Base-by-base conservation (phyloP, 2,888 invertebrate species). In the Gymnosoma rotundatum region DNA sequence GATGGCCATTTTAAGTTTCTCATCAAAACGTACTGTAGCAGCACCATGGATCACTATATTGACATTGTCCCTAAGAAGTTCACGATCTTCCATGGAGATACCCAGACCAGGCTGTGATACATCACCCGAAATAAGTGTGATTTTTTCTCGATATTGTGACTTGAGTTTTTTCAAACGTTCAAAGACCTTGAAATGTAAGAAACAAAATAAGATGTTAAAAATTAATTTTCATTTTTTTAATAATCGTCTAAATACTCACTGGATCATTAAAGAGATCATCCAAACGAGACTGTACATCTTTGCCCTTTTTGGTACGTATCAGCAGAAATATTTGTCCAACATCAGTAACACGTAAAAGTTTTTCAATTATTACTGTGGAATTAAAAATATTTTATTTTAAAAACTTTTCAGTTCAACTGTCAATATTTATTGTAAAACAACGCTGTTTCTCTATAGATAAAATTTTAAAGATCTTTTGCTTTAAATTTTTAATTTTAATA, bases 41-140 rank as follows among this genome's bases (percentile, higher is more conserved):
- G 98, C 98, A 14, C 96, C 97, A 90, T 99, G 98, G 91, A 99
- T 96, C 1, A 95, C 93, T 86, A 95, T 93, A 88, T 95, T 93
- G 32, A 91, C 90, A 81, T 91, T 91, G 79, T 92, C 90, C 83
- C 88, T 89, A 45, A 93, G 87, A n/a, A 89, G 87, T 69, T 89
- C 90, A 32, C 92, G 90, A 85, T 93, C 93, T 48, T 88, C 88
- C 2, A 87, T 73, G 2, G 91, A 89, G 56, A 93, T 91, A 61
- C 93, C 93, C 78, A 93, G 83, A 0, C 88, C 90, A 0, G 91
- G 90, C 60, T 91, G 85, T 7, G 91, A 90, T 80, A 92, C 92
- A 82, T 93, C 93, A 18, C 93, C 93, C 66, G 88, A 90, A 54
- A 93, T 91, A 54, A 91, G 90, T 67, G 91, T 89, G 78, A 93